Evolutionary conservation across 2,113 vertebrate genomes (phyloP).

Genomic region (Nesoenas mayeri): DNA sequence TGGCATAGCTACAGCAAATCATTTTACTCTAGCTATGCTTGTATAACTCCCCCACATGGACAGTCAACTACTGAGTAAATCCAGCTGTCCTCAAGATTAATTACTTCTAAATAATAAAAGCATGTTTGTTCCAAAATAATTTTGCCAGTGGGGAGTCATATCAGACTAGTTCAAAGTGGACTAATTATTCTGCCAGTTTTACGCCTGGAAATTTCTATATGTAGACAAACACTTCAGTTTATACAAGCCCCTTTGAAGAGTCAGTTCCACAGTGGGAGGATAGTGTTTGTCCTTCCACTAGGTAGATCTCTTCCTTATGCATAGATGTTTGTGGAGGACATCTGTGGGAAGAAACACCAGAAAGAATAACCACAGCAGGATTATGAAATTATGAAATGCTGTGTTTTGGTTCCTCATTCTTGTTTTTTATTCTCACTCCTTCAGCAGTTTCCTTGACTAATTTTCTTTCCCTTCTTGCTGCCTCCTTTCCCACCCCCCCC

Average conservation of each 20-base stretch:
- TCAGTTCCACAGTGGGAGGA: not conserved
- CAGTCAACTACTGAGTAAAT: conserved; percentile 1
- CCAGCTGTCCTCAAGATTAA: conserved; percentile 19
- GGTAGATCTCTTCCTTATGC: not conserved
- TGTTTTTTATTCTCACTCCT: not conserved
- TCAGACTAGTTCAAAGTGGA: not conserved
- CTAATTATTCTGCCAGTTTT: not conserved
- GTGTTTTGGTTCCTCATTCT: not conserved
- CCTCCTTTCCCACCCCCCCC: too few species aligned
- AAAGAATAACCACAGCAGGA: not conserved
- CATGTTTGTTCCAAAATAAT: not conserved
- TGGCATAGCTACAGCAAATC: not conserved
- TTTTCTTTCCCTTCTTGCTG: not conserved
- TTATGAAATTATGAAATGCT: not conserved
- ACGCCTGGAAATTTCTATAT: not conserved
- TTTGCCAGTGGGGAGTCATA: not conserved
- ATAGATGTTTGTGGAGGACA: not conserved
- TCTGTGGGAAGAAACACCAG: not conserved
- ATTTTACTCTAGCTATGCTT: not conserved
- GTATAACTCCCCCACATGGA: not conserved
- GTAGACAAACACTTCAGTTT: not conserved
- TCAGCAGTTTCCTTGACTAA: not conserved
- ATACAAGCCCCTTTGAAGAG: not conserved
- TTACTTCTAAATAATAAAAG: not conserved
- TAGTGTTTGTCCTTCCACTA: not conserved